phyloP scores from a whole-genome alignment of 2,888 invertebrate genomes.

The Coelopa pilipes region DNA sequence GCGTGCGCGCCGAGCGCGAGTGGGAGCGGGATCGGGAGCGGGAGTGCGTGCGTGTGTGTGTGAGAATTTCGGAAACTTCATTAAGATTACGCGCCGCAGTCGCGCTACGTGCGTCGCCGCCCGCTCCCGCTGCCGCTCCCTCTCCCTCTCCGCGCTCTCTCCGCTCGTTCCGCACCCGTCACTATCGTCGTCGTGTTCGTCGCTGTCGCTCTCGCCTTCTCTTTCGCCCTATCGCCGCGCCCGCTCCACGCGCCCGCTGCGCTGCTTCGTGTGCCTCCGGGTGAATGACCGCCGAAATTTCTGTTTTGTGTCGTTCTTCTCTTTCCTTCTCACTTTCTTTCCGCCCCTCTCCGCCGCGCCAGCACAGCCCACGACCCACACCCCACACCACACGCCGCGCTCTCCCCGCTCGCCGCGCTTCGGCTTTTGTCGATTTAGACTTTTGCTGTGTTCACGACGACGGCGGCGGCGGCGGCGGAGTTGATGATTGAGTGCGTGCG shows the following conservation, averaged over 20 bases:
- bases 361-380: no score
- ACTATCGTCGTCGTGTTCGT: not conserved
- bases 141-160: no score
- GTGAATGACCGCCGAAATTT: slow-evolving; percentile 66
- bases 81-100: slow-evolving; percentile 35
- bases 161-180: not conserved
- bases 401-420: no score
- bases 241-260: slow-evolving; percentile 20
- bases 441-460: slow-evolving; percentile 58
- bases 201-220: not conserved
- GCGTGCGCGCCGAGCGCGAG: not conserved
- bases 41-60: slow-evolving; percentile 12
- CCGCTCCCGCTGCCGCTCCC: slow-evolving; percentile 49
- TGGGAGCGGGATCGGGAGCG: slow-evolving; percentile 27
- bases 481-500: slow-evolving; percentile 21
- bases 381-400: no score
- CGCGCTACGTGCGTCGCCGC: slow-evolving; percentile 28
- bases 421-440: slow-evolving; percentile 62
- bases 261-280: slow-evolving; percentile 48
- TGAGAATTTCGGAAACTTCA: slow-evolving; percentile 30
- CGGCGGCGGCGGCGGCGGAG: slow-evolving; percentile 27
- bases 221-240: not conserved
- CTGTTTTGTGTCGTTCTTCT: slow-evolving; percentile 40
- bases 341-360: no score
- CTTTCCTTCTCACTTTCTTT: slow-evolving; percentile 21